These are phyloP conservation scores for Florisuga fusca DNA, from an alignment of 2,797 vertebrate species.

Conservation along the genomic window DNA sequence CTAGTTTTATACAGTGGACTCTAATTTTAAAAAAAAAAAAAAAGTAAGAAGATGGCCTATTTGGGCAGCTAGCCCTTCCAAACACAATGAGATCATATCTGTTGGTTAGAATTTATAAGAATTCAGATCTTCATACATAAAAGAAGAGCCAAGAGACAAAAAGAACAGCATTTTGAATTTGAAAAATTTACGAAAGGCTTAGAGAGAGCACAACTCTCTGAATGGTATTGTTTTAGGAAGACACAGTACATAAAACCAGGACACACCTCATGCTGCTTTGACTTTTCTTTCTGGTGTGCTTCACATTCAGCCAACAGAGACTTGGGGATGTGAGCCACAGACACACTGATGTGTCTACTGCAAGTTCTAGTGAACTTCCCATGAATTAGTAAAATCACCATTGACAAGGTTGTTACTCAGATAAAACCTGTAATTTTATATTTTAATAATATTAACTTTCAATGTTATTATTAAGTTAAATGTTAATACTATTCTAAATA, in stretches of 20 bases:
- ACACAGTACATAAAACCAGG: rapidly evolving
- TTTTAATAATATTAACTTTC: background rate
- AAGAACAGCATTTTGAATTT: background rate
- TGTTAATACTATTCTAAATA: background rate
- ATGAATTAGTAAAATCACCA: background rate
- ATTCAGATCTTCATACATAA: background rate
- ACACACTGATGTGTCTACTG: background rate
- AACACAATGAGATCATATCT: background rate
- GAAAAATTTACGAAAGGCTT: background rate
- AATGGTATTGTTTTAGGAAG: background rate
- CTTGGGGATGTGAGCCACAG: too few relatives aligned
- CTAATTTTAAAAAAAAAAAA: background rate
- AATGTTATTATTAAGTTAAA: background rate
- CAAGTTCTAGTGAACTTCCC: background rate
- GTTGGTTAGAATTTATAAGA: background rate
- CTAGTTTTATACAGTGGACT: background rate
- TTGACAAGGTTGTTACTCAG: background rate
- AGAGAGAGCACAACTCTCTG: background rate
- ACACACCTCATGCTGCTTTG: background rate
- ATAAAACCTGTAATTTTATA: background rate
- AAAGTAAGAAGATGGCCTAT: background rate
- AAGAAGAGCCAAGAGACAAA: background rate
- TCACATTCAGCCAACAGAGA: background rate
- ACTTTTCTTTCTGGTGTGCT: background rate
- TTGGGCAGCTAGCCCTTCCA: background rate